Percentiles rank a stretch among this genome's conserved stretches.
Conservation (phyloP, 2,113 vertebrate genomes). For the Ardeotis arabs region DNA sequence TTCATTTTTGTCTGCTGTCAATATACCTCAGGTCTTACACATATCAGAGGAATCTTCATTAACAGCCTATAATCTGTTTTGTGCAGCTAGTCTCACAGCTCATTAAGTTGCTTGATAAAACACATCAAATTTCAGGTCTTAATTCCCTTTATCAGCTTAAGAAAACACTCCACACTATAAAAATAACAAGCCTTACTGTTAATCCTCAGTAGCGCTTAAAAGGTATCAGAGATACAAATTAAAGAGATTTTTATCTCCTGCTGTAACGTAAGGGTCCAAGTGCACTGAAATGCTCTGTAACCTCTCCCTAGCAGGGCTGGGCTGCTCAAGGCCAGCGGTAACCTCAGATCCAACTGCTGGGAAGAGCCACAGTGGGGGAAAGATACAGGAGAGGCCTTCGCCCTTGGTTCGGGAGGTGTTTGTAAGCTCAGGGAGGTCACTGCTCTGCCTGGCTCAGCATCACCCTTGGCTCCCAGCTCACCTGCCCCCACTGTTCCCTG, state of each 20-base stretch:
- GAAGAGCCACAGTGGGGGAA: not conserved
- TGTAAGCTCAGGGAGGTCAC: not conserved
- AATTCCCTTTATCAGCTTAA: not conserved
- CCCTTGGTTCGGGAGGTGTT: not conserved
- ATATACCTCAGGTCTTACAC: not conserved
- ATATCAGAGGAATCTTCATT: not conserved
- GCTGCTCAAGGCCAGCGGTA: not conserved
- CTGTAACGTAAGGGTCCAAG: not conserved
- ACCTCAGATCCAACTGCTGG: not conserved
- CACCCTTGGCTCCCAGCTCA: not conserved
- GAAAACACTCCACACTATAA: not conserved
- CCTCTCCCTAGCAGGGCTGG: not conserved
- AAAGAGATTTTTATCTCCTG: not conserved
- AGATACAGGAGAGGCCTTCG: not conserved
- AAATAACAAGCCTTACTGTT: not conserved
- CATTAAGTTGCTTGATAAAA: not conserved
- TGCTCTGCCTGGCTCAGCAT: not conserved
- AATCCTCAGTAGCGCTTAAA: not conserved
- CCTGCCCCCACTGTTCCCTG: not conserved
- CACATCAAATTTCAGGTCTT: not conserved
- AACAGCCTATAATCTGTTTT: not conserved
- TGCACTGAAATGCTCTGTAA: not conserved
- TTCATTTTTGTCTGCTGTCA: not conserved
- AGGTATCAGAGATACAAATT: not conserved
- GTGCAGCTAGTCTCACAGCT: not conserved